These are phyloP conservation scores for Cariama cristata DNA, from an alignment of 2,113 vertebrate genomes.

Conservation along the genomic window DNA sequence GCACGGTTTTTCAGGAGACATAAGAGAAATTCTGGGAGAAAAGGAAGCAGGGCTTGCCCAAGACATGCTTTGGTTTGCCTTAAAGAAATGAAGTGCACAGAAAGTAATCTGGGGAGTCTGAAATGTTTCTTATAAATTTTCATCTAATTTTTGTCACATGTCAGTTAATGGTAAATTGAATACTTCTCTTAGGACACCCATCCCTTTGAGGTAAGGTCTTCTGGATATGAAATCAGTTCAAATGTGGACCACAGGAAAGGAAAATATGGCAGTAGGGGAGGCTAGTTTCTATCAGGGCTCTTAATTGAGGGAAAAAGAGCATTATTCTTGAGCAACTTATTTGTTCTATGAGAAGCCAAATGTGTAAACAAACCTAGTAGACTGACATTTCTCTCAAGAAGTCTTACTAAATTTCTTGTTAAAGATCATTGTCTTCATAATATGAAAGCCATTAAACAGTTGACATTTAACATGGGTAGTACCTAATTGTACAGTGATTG, in stretches of 20 bases:
- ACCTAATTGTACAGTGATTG: neutral
- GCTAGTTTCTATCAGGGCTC: neutral
- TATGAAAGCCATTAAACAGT: neutral
- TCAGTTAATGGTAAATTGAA: neutral
- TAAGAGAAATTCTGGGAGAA: neutral
- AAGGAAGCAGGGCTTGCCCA: neutral
- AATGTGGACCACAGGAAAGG: neutral
- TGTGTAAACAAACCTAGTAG: neutral
- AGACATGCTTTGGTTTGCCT: neutral
- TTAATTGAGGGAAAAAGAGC: neutral
- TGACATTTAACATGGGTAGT: neutral
- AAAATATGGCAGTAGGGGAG: neutral
- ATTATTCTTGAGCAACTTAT: neutral
- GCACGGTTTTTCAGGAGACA: neutral
- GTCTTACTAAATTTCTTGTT: neutral
- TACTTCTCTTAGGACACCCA: neutral
- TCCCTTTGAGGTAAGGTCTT: neutral
- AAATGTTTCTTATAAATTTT: conserved; percentile 27
- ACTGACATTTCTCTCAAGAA: neutral
- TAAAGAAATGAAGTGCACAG: neutral
- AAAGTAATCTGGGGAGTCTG: conserved; percentile 12
- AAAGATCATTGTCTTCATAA: neutral
- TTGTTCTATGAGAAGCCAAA: neutral
- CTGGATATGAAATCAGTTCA: neutral
- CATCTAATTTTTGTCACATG: neutral